These are phyloP conservation scores for Periophthalmus modestus DNA, from an alignment of 2,113 vertebrate species.

Conservation along the genomic window DNA sequence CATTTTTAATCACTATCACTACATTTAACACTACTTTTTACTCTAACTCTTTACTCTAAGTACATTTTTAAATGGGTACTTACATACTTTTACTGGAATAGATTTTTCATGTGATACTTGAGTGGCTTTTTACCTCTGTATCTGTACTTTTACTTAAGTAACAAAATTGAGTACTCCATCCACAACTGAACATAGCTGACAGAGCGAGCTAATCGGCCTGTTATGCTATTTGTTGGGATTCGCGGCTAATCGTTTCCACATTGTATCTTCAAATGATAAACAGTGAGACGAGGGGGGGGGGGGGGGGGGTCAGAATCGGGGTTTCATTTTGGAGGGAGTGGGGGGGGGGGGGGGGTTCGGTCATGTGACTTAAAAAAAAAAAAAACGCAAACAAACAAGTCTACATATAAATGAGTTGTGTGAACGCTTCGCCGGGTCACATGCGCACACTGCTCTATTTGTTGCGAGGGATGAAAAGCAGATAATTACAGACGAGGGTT, in stretches of 20 bases:
- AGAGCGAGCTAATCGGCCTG: constrained; percentile 67
- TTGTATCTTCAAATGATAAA: constrained; percentile 61
- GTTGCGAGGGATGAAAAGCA: constrained; percentile 67
- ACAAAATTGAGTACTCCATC: too few species aligned
- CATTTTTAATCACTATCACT: too few species aligned
- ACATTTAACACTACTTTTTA: too few species aligned
- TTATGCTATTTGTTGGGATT: constrained; percentile 77
- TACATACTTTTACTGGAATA: too few species aligned
- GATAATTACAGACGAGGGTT: constrained; percentile 70
- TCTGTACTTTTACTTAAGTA: too few species aligned
- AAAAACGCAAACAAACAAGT: constrained; percentile 60
- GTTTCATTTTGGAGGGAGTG: not conserved
- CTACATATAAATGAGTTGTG: constrained; percentile 52
- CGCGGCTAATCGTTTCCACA: constrained; percentile 78
- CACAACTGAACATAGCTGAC: constrained; percentile 26
- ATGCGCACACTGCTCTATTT: constrained; percentile 47
- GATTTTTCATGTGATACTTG: too few species aligned
- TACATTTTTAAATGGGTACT: too few species aligned
- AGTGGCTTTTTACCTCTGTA: too few species aligned
- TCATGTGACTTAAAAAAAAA: constrained; percentile 54
- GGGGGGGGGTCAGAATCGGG: not conserved
- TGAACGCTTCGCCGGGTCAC: constrained; percentile 45
- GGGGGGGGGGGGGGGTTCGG: constrained; percentile 9
- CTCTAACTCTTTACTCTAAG: too few species aligned
- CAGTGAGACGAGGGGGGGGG: not conserved